Percentiles rank a stretch among this genome's conserved stretches.
Conservation (phyloP, 2,797 vertebrate genomes). For the Sardinella longiceps region DNA sequence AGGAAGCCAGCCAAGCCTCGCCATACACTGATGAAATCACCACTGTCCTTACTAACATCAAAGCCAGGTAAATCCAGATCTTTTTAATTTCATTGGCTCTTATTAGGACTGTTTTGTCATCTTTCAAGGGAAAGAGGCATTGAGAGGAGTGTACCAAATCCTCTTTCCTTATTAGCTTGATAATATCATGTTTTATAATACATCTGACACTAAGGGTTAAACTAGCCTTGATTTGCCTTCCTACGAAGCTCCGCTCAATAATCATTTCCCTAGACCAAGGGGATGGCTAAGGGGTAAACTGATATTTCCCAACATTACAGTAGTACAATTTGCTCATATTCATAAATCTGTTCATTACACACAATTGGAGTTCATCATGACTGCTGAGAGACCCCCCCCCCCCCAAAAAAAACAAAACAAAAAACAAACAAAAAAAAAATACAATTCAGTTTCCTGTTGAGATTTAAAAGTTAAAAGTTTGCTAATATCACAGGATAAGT, state of each 20-base stretch:
- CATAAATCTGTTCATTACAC: not conserved
- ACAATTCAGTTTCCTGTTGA: not conserved
- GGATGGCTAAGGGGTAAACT: not conserved
- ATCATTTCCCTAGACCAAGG: too few relatives aligned
- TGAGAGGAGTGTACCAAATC: not conserved
- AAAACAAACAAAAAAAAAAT: too few relatives aligned
- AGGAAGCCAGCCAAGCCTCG: not conserved
- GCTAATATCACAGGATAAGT: not conserved
- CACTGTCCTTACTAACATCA: not conserved
- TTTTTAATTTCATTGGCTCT: not conserved
- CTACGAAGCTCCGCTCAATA: too few relatives aligned
- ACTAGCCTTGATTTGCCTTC: too few relatives aligned
- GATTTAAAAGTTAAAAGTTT: not conserved
- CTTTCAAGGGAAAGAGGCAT: not conserved
- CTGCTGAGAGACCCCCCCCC: not conserved
- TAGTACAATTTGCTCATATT: too few relatives aligned
- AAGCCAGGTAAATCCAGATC: not conserved
- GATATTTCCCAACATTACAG: not conserved
- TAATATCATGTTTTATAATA: not conserved
- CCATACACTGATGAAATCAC: not conserved
- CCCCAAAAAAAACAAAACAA: too few relatives aligned
- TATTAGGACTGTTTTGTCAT: not conserved
- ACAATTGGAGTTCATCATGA: not conserved
- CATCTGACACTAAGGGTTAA: not conserved
- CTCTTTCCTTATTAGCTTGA: too few relatives aligned